Percentiles rank a stretch among this genome's conserved stretches.
phyloP scores from a whole-genome alignment of 2,113 vertebrate species.

The Ceuthmochares aereus region DNA sequence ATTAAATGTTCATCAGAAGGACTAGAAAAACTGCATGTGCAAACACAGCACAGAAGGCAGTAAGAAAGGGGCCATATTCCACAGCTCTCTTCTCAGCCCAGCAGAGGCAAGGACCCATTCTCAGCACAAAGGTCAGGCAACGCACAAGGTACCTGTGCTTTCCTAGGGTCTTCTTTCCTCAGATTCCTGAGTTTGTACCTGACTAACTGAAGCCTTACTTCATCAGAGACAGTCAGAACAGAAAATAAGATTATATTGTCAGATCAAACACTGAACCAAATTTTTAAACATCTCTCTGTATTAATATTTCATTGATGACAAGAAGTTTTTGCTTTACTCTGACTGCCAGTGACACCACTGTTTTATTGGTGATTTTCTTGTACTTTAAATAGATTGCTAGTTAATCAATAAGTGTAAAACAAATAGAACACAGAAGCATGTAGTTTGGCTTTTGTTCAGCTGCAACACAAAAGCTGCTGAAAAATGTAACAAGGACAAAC shows the following conservation, averaged over 20 bases:
- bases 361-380: not conserved
- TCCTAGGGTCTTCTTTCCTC: not conserved
- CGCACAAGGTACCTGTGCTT: not conserved
- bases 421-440: not conserved
- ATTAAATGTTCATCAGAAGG: not conserved
- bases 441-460: not conserved
- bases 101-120: not conserved
- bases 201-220: not conserved
- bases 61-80: not conserved
- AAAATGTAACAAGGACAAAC: not conserved
- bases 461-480: not conserved
- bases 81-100: not conserved
- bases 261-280: not conserved
- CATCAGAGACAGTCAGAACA: not conserved
- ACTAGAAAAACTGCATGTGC: accelerated
- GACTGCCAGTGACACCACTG: not conserved
- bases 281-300: not conserved
- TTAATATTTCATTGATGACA: not conserved
- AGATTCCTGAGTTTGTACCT: not conserved
- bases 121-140: not conserved
- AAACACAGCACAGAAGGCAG: not conserved
- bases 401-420: slow-evolving; percentile 25
- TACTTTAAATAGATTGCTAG: not conserved
- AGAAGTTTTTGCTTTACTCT: not conserved
- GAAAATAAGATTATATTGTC: not conserved